These are phyloP conservation scores for Drosophila maculinotata DNA, from an alignment of 2,888 invertebrate species.

Conservation along the genomic window DNA sequence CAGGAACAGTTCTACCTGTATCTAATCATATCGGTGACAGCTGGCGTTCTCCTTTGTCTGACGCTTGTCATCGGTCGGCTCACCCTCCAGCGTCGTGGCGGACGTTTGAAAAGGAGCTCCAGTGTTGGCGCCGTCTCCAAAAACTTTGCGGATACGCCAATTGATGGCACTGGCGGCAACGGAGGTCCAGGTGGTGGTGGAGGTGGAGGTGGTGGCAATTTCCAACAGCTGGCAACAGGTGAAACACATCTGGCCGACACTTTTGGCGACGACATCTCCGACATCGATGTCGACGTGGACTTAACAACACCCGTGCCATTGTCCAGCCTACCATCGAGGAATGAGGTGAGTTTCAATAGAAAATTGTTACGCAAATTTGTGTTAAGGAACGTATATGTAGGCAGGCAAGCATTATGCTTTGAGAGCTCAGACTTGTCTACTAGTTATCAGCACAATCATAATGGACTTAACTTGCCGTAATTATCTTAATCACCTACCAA, in stretches of 20 bases:
- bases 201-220: slow-evolving; percentile 85
- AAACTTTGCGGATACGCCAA: slow-evolving; percentile 55
- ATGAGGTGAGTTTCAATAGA: slow-evolving; percentile 79
- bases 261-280: slow-evolving; percentile 93
- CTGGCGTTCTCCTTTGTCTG: slow-evolving; percentile 90
- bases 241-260: slow-evolving; percentile 92
- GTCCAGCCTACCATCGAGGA: slow-evolving; percentile 84
- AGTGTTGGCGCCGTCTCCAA: slow-evolving; percentile 70
- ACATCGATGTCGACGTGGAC: slow-evolving; percentile 91
- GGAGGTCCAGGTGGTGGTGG: slow-evolving; percentile 55
- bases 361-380: background rate
- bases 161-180: slow-evolving; percentile 30
- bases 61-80: slow-evolving; percentile 90
- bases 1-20: slow-evolving; percentile 91
- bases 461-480: slow-evolving; percentile 21
- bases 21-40: slow-evolving; percentile 91
- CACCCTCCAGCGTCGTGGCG: slow-evolving; percentile 87
- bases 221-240: slow-evolving; percentile 88
- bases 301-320: slow-evolving; percentile 88
- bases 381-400: too few species aligned
- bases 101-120: slow-evolving; percentile 77
- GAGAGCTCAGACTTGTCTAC: background rate
- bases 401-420: too few species aligned
- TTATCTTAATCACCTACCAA: slow-evolving; percentile 52
- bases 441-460: slow-evolving; percentile 6